A percentile compares a stretch with the other conserved stretches of the same genome.
Evolutionary conservation across 2,888 invertebrate species (phyloP).

Genomic region (Clostera curtula): DNA sequence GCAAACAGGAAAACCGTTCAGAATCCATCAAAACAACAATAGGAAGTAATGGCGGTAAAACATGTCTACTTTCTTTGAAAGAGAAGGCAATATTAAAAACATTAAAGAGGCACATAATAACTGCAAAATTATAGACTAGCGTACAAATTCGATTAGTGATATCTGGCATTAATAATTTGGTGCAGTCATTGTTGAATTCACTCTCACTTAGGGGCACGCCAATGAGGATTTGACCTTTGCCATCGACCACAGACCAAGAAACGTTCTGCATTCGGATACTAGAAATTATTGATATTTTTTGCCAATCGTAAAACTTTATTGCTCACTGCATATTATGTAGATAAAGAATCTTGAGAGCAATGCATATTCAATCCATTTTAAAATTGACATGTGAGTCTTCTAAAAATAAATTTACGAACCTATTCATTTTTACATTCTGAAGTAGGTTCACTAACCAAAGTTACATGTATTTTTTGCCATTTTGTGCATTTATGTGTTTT

Average conservation of each 20-base stretch:
- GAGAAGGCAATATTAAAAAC: constrained; percentile 10
- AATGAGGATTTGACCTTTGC: constrained; percentile 4
- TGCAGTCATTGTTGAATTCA: constrained; percentile 12
- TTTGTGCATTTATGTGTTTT: too few relatives aligned
- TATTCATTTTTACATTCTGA: too few relatives aligned
- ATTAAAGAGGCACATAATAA: constrained; percentile 18
- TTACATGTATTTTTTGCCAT: too few relatives aligned
- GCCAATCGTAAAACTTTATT: too few relatives aligned
- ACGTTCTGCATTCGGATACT: constrained; percentile 3
- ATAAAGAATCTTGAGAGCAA: too few relatives aligned
- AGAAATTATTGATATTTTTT: constrained; percentile 22
- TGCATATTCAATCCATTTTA: too few relatives aligned
- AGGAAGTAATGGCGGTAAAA: constrained; percentile 9
- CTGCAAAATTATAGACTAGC: constrained; percentile 15
- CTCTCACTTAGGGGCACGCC: constrained; percentile 10
- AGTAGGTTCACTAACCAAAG: too few relatives aligned
- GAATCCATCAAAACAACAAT: constrained; percentile 10
- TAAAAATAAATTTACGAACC: too few relatives aligned
- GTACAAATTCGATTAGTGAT: constrained; percentile 16
- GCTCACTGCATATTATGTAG: too few relatives aligned
- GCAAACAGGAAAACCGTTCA: constrained; percentile 8
- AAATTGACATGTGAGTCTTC: too few relatives aligned
- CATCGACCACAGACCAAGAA: constrained; percentile 1
- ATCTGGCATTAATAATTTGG: constrained; percentile 10
- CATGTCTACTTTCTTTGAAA: constrained; percentile 18